Base-by-base conservation (phyloP, 2,888 invertebrate species). In the Dynastes grantii region DNA sequence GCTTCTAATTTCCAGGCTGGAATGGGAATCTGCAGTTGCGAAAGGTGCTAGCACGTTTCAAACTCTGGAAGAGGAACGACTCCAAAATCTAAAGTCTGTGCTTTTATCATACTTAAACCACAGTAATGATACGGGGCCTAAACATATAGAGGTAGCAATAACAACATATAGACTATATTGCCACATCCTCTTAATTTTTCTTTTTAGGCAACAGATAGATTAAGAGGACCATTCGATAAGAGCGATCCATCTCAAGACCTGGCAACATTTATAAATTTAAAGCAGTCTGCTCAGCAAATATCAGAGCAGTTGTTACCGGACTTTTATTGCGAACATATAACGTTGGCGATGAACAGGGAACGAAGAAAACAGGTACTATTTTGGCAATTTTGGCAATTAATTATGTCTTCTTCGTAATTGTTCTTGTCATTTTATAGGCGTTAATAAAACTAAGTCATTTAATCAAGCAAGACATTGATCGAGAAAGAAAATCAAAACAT, bases 271-370 rank as follows among this genome's bases (percentile, higher is more conserved):
- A 90, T 93, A 65, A 94, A 94, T 80, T 92, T 94, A 77, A 92
- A 93, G 77, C 93, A 94, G 16, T 92, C 92, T 6, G 92, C 92
- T 0, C 89, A 89, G 76, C 88, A 90, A 81, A 90, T 91, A 70
- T 90, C 92, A 9, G 97, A 98, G 86, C 97, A 98, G 88, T 90
- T 97, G 76, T 89, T 98, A 81, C 96, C 98, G 0, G 97, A 98
- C 89, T 97, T 97, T 90, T 98, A 97, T 89, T 97, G 98, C 84
- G 98, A 98, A 87, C 98, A 98, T 89, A 94, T 96, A 82, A 96
- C 96, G 1, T 92, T 97, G 84, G 95, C 96, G 40, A 98, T 98
- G 97, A 97, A 98, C 88, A 91, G 94, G 76, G 97, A 97, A 85
- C 90, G 98, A 80, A 92, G 98, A 85, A 96, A 95, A 90, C 95